These are phyloP conservation scores for Riptortus pedestris DNA, from an alignment of 1,140 invertebrate genomes.

Conservation along the genomic window DNA sequence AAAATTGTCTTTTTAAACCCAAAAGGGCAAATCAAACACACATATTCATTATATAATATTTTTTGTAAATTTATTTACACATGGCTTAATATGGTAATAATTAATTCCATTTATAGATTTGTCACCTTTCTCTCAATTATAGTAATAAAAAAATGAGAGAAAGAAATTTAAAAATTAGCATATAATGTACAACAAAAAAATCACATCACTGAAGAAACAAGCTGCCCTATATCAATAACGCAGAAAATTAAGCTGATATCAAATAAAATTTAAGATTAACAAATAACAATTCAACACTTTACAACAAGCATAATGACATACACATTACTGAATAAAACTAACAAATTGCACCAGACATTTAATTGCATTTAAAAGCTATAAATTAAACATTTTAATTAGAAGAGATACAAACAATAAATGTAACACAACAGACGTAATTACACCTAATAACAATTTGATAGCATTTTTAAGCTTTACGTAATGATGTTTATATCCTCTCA, in stretches of 20 bases:
- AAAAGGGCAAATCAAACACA: background rate
- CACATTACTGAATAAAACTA: background rate
- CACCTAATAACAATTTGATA: no score
- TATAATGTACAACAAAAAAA: background rate
- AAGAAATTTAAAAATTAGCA: background rate
- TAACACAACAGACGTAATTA: no score
- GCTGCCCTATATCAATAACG: background rate
- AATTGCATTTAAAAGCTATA: no score
- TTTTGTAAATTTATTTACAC: background rate
- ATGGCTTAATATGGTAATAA: background rate
- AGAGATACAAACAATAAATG: no score
- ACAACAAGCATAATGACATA: background rate
- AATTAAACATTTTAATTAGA: no score
- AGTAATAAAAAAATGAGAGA: no score
- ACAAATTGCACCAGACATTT: background rate
- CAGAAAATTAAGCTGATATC: background rate
- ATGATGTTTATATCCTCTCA: no score
- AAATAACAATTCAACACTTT: background rate
- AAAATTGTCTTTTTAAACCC: background rate
- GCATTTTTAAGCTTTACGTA: no score
- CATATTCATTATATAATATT: no score
- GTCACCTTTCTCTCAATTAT: no score
- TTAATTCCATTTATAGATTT: background rate
- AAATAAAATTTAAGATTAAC: background rate
- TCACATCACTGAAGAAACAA: background rate